Percentiles rank a stretch among this genome's conserved stretches.
phyloP scores from a whole-genome alignment of 2,888 invertebrate species.

The Monochamus alternatus region DNA sequence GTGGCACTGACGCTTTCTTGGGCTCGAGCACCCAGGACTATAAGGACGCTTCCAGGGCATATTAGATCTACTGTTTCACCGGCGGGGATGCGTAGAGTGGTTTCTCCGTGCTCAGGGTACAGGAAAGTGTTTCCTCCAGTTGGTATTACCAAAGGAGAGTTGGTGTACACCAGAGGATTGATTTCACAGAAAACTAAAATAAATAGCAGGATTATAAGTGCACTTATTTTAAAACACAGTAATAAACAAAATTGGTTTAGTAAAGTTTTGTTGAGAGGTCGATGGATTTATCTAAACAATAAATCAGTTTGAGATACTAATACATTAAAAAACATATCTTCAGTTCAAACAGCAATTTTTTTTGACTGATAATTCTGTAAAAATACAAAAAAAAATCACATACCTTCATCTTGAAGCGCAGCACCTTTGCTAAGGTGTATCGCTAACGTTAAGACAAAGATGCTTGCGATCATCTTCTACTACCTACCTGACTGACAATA shows the following conservation, averaged over 20 bases:
- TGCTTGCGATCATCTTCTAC: conserved; percentile 2
- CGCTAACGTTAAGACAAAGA: conserved; percentile 1
- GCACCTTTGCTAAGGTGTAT: background rate
- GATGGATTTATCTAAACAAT: too few relatives aligned
- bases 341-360: too few relatives aligned
- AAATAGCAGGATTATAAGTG: conserved; percentile 11
- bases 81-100: conserved; percentile 31
- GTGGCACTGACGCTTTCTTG: conserved; percentile 49
- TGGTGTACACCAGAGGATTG: conserved; percentile 32
- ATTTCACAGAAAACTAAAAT: conserved; percentile 49
- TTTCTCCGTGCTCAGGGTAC: conserved; percentile 44
- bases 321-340: too few relatives aligned
- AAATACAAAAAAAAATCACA: background rate
- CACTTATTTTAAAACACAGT: background rate
- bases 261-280: too few relatives aligned
- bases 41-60: conserved; percentile 51
- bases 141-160: conserved; percentile 42
- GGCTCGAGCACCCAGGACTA: conserved; percentile 44
- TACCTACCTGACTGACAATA: background rate
- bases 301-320: too few relatives aligned
- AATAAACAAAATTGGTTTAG: too few relatives aligned
- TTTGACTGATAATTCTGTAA: too few relatives aligned
- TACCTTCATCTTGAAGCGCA: conserved; percentile 13
- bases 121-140: conserved; percentile 40
- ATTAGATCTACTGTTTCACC: conserved; percentile 46